Percentiles rank a stretch among this genome's conserved stretches.
phyloP scores from a whole-genome alignment of 2,888 invertebrate genomes.

The Scrobipalpa costella region DNA sequence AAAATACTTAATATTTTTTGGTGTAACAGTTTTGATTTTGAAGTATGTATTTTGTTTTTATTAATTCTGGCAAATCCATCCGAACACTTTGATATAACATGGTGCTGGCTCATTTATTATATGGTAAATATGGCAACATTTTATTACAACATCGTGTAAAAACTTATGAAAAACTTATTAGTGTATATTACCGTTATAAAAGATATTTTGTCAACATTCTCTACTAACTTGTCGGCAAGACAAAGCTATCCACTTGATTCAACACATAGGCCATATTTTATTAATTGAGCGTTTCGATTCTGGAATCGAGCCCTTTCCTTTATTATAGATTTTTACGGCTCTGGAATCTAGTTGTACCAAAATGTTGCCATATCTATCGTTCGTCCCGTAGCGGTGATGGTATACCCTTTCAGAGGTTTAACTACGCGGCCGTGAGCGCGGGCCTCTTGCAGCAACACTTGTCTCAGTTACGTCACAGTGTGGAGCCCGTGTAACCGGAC shows the following conservation, averaged over 20 bases:
- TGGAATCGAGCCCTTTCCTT: neutral
- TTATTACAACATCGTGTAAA: too few species aligned
- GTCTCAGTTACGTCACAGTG: conserved; percentile 72
- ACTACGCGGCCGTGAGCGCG: conserved; percentile 78
- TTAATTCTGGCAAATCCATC: neutral
- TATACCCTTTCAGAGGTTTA: conserved; percentile 77
- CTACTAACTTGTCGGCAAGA: neutral
- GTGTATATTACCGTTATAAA: too few species aligned
- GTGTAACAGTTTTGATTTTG: neutral
- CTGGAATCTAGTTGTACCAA: neutral
- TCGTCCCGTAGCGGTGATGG: conserved; percentile 66
- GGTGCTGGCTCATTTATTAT: conserved; percentile 50
- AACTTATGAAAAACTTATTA: too few species aligned
- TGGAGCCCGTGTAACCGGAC: conserved; percentile 48
- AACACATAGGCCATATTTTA: too few species aligned
- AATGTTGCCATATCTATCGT: conserved; percentile 47
- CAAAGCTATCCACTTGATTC: neutral
- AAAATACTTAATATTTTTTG: neutral
- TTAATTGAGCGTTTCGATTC: neutral
- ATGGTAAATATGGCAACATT: conserved; percentile 50
- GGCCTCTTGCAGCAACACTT: conserved; percentile 79
- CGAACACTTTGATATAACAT: conserved; percentile 42
- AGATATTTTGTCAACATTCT: conserved; percentile 7
- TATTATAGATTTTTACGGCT: too few species aligned
- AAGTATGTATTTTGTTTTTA: conserved; percentile 10